Evolutionary conservation across 1,140 invertebrate species (phyloP).

Genomic region (Episyrphus balteatus): DNA sequence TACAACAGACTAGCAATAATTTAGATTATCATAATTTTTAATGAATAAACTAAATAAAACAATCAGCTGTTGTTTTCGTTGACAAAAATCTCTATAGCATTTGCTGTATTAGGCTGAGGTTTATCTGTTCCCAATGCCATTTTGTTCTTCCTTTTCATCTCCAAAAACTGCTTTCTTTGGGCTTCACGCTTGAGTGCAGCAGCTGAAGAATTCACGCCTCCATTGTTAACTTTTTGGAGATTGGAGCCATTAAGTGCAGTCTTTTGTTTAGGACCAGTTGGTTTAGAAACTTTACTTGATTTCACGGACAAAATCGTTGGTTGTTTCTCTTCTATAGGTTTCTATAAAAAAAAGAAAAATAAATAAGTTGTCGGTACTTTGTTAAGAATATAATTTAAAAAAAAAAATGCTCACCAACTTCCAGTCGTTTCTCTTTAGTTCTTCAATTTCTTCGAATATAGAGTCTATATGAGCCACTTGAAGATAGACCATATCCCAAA

Average conservation of each 20-base stretch:
- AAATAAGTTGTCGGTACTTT: not conserved
- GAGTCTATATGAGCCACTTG: conserved; percentile 73
- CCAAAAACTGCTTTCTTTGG: conserved; percentile 65
- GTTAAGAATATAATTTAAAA: not conserved
- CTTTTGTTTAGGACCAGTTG: not conserved
- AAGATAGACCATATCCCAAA: conserved; percentile 94
- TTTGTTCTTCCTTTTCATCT: conserved; percentile 52
- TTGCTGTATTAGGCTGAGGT: conserved; percentile 17
- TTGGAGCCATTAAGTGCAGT: conserved; percentile 18
- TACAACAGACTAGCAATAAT: no score
- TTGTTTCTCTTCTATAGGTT: not conserved
- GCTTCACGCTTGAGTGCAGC: conserved; percentile 58
- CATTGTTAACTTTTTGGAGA: conserved; percentile 10
- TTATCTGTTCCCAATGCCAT: conserved; percentile 46
- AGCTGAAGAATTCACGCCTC: conserved; percentile 30
- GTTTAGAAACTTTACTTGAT: not conserved
- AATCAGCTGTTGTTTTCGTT: conserved; percentile 33
- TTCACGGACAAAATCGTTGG: conserved; percentile 4
- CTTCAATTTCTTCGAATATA: conserved; percentile 65
- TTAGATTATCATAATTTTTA: no score
- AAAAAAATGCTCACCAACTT: conserved; percentile 19
- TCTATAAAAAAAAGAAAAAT: not conserved
- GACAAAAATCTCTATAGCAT: conserved; percentile 49
- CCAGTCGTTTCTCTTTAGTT: conserved; percentile 62
- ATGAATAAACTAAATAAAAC: not conserved